A percentile compares a stretch with the other conserved stretches of the same genome.
These are phyloP conservation scores for Pogoniulus pusillus DNA, from an alignment of 2,797 vertebrate genomes.

Conservation along the genomic window DNA sequence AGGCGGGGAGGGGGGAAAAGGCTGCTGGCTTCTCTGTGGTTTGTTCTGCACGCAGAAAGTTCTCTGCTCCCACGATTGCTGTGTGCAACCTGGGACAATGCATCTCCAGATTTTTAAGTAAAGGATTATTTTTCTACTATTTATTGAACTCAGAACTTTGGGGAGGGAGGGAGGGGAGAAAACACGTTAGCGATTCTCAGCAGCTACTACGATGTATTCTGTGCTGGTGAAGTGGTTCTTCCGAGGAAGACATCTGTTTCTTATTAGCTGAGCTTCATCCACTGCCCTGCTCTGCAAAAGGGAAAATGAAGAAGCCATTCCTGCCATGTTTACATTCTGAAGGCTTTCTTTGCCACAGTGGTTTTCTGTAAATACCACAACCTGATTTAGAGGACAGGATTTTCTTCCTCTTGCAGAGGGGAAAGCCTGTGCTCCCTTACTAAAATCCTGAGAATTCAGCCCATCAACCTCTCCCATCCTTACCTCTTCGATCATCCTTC, in stretches of 20 bases:
- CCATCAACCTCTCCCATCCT: background rate
- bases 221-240: conserved; percentile 61
- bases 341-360: conserved; percentile 50
- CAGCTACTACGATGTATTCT: background rate
- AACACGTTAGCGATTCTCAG: conserved; percentile 20
- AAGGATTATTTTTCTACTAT: conserved; percentile 99
- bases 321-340: conserved; percentile 63
- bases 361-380: conserved; percentile 36
- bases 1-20: background rate
- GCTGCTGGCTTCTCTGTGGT: background rate
- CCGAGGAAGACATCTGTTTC: conserved; percentile 43
- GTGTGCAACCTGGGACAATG: conserved; percentile 65
- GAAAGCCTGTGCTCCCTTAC: background rate
- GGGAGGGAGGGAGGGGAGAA: conserved; percentile 34
- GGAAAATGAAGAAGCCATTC: conserved; percentile 73
- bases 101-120: conserved; percentile 84
- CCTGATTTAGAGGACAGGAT: conserved; percentile 40
- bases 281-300: conserved; percentile 56
- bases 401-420: conserved; percentile 55
- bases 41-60: background rate
- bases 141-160: conserved; percentile 89
- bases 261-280: conserved; percentile 34
- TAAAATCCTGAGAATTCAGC: conserved; percentile 29
- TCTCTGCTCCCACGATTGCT: conserved; percentile 5
- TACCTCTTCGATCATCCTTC: background rate